Conservation (phyloP, 2,888 invertebrate genomes). For the Lathronympha strigana region DNA sequence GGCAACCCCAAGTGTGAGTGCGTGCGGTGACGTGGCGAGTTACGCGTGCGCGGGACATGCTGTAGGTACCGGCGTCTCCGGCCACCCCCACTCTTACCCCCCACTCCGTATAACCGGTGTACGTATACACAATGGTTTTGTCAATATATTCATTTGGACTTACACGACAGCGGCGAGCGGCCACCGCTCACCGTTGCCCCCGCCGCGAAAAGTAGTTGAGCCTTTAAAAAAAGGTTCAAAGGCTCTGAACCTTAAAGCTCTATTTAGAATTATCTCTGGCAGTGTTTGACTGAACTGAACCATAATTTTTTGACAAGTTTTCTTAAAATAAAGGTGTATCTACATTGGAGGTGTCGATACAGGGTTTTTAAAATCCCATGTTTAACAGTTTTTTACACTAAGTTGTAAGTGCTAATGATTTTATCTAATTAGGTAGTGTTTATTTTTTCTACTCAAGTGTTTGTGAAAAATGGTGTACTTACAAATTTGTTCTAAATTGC, state of each 20-base stretch:
- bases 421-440: not conserved
- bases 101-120: not conserved
- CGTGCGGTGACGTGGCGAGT: constrained; percentile 37
- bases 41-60: constrained; percentile 40
- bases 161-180: no score
- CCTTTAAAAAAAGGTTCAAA: no score
- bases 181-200: no score
- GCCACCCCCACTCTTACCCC: constrained; percentile 13
- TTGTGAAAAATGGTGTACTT: constrained; percentile 7
- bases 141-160: not conserved
- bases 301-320: no score
- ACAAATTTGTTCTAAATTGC: constrained; percentile 7
- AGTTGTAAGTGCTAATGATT: not conserved
- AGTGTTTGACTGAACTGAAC: no score
- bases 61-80: constrained; percentile 14
- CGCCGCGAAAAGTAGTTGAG: not conserved
- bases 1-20: constrained; percentile 39
- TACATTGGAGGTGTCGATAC: not conserved
- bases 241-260: no score
- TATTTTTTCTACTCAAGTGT: not conserved
- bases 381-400: no score
- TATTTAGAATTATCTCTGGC: no score
- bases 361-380: no score
- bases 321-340: not conserved
- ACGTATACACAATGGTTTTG: not conserved